A percentile compares a stretch with the other conserved stretches of the same genome.
Conservation (phyloP, 2,113 vertebrate species). For the Gymnogyps californianus region DNA sequence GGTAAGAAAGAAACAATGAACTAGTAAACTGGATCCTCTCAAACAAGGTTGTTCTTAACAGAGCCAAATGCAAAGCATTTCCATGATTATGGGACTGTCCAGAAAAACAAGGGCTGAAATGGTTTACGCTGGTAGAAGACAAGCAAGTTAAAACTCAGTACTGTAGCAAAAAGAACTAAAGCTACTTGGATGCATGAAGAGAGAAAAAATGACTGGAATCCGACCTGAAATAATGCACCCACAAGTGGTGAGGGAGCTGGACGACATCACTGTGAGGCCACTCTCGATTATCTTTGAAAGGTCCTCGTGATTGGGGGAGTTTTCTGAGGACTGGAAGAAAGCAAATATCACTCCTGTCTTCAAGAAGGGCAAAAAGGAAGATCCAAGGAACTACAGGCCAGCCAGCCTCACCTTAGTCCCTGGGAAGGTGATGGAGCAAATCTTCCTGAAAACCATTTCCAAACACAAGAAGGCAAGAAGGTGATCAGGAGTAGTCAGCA, state of each 20-base stretch:
- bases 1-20: not conserved
- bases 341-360: not conserved
- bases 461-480: not conserved
- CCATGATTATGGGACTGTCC: not conserved
- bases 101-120: not conserved
- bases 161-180: not conserved
- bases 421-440: not conserved
- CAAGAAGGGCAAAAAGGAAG: not conserved
- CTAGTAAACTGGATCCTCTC: not conserved
- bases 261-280: not conserved
- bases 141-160: not conserved
- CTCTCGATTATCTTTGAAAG: not conserved
- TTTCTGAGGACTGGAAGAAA: not conserved
- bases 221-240: not conserved
- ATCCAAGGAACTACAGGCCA: not conserved
- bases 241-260: not conserved
- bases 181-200: not conserved
- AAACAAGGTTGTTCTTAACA: not conserved
- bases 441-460: not conserved
- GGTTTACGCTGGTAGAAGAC: not conserved
- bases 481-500: not conserved
- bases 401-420: not conserved
- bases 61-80: too few relatives aligned
- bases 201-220: not conserved
- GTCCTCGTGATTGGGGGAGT: not conserved